Base-by-base conservation (phyloP, 2,888 invertebrate species). In the Diaperis boleti region DNA sequence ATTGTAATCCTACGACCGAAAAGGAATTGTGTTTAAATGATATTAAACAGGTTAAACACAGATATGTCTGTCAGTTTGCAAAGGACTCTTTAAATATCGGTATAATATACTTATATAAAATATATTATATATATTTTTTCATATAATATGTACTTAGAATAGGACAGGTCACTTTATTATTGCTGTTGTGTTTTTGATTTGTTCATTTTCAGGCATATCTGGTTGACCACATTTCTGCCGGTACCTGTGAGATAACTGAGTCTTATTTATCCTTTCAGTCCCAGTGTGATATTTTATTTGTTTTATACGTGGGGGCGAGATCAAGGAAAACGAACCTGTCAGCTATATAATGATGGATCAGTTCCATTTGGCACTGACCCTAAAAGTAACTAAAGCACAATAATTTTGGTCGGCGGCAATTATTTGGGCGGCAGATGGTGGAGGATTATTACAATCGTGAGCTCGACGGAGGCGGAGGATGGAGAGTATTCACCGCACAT, bases 361-460 rank as follows among this genome's bases (percentile, higher is more conserved):
- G 65, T 66, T 62, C 62, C 52, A 42, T 60, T 14, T 22, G 41
- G 20, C 15, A 47, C 56, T 57, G 67, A 59, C 68, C 71, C 68
- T 59, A 67, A 67, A 68, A 70, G 66, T 70, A 72, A 74, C 72
- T 72, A 70, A 74, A 71, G 66, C 68, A 69, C 71, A 72, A 75
- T 75, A 72, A 72, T 72, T 75, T 67, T 68, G 68, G 71, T 68
- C 65, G 60, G 65, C 45, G 61, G 74, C 73, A 74, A 74, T 74
- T 74, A 75, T 75, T 70, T 71, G 68, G 69, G 74, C 69, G 66
- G 69, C 75, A 75, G 75, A 71, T 75, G 75, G 61, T 66, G 62
- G 61, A 62, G 70, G 75, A 73, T 74, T 75, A 75, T 75, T 74
- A 71, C 72, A 65, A 69, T 72, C 70, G 62, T 66, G 65, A 69